Evolutionary conservation across 2,113 vertebrate genomes (phyloP).

Genomic region (Empidonax traillii): DNA sequence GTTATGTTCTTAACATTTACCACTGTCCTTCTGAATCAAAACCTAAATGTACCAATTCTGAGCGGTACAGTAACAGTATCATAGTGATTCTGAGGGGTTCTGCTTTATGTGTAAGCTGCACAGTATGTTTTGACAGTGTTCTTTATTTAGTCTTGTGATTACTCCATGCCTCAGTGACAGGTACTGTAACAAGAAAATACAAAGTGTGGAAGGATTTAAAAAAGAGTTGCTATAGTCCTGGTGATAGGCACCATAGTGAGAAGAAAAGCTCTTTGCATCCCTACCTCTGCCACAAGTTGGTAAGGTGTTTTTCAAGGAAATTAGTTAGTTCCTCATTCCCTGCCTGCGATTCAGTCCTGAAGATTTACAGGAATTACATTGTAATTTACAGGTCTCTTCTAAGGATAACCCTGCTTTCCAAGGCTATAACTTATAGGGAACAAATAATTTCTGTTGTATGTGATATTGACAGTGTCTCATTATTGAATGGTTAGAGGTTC

Average conservation of each 20-base stretch:
- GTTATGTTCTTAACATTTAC: not conserved
- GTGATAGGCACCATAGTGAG: not conserved
- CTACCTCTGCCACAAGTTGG: not conserved
- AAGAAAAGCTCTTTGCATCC: not conserved
- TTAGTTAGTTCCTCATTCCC: not conserved
- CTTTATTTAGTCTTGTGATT: not conserved
- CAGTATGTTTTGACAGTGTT: not conserved
- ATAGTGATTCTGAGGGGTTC: not conserved
- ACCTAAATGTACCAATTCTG: not conserved
- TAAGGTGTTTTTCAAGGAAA: not conserved
- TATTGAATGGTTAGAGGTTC: not conserved
- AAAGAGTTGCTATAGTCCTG: accelerated
- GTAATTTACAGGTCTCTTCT: not conserved
- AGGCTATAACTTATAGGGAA: not conserved
- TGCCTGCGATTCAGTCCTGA: not conserved
- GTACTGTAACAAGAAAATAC: not conserved
- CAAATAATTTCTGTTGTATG: not conserved
- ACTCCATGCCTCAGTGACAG: not conserved
- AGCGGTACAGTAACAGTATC: not conserved
- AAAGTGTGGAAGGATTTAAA: not conserved
- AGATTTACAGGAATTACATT: not conserved
- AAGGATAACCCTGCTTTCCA: not conserved
- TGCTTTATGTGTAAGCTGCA: not conserved
- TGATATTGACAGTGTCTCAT: not conserved
- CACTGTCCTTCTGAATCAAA: not conserved